Evolutionary conservation across 1,140 invertebrate genomes (phyloP).

Genomic region (Pteromalus puparum): DNA sequence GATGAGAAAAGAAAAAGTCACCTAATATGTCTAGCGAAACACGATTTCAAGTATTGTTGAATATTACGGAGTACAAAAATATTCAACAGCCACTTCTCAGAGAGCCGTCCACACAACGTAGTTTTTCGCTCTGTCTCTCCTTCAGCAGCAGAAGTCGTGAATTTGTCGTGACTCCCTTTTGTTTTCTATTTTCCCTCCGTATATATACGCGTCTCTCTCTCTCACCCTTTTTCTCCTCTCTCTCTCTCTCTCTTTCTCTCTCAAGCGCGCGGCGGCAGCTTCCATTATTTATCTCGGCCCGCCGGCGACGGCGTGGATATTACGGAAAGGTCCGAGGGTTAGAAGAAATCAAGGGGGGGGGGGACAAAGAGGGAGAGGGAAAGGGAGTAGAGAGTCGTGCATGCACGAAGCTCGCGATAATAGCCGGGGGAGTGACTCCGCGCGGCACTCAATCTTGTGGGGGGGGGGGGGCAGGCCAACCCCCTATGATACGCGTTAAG

Average conservation of each 20-base stretch:
- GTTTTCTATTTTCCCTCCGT: conserved; percentile 15
- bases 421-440: background rate
- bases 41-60: too few relatives aligned
- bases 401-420: background rate
- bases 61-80: too few relatives aligned
- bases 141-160: conserved; percentile 4
- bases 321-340: conserved; percentile 20
- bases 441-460: conserved; percentile 6
- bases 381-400: too few relatives aligned
- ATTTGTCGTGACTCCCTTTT: background rate
- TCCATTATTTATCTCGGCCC: conserved; percentile 21
- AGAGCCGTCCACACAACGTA: background rate
- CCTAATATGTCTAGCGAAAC: too few relatives aligned
- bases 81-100: background rate
- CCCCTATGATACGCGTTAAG: background rate
- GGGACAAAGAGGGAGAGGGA: background rate
- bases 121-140: background rate
- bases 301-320: background rate
- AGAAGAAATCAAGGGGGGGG: conserved; percentile 10
- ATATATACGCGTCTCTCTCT: background rate
- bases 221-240: too few relatives aligned
- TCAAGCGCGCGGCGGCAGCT: background rate
- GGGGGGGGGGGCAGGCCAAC: background rate
- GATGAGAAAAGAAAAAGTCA: too few relatives aligned
- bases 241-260: too few relatives aligned